Evolutionary conservation across 2,888 invertebrate species (phyloP), one percentile per base, ranked within the genome.

Genomic region (Dasysyrphus albostriatus): DNA sequence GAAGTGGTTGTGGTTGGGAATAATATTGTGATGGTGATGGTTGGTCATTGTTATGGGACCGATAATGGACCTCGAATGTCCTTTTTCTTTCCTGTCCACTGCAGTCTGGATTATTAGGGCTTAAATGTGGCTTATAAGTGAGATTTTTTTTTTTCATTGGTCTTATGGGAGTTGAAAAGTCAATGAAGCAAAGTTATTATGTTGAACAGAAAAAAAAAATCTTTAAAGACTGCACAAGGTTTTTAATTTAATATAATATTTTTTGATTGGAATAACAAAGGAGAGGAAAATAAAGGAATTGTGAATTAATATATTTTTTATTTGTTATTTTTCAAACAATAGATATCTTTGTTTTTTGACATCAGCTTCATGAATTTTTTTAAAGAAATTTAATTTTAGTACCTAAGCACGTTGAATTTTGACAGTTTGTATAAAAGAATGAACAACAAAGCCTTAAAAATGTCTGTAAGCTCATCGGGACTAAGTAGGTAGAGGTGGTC

Each of bases 61-160:
- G 63, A 65, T 80, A 84, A 84, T 84, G 80, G 83, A 80, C 70
- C 56, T 12, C 10, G 75, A 58, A 72, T 37, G 65, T 59, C 24
- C 8, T 47, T 58, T 63, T 56, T 47, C 32, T 67, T 49, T 59
- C 24, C 0, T 65, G 69, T 70, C 61, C 61, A 58, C 49, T 49
- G 56, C 37, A 47, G 58, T 58, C 16, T 19, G 42, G 74, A 74
- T 83, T 79, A 83, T 70, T 29, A 58, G 10, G 58, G 74, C 37
- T 79, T 75, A 73, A 73, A 54, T 72, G 58, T 24, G 65, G 65
- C 67, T 73, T 29, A 14, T 24, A 49, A 65, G 58, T 76, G 58
- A 54, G 32, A 54, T 54, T 29, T 54, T 54, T 24, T 24, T 24
- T 24, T 54, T 54, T 54, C 32, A 32, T 54, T 3, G 6, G 24